Evolutionary conservation across 1,140 invertebrate species (phyloP).

Genomic region (Zaprionus ornatus): DNA sequence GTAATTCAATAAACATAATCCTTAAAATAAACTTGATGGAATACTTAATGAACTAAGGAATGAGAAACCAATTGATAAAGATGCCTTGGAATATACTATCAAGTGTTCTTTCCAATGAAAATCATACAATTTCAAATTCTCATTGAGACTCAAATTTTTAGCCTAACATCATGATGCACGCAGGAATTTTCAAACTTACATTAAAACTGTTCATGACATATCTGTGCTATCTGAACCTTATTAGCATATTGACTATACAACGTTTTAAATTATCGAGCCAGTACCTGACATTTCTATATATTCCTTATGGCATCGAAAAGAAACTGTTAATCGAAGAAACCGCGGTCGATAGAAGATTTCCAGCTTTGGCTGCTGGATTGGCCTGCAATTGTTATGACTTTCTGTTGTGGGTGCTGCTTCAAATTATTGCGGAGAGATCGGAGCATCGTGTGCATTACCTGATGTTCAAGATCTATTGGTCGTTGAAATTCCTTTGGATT

Average conservation of each 20-base stretch:
- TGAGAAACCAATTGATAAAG: neutral
- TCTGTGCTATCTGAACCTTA: slow-evolving; percentile 1
- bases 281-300: neutral
- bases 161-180: neutral
- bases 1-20: slow-evolving; percentile 16
- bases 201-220: neutral
- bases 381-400: neutral
- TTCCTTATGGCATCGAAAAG: slow-evolving; percentile 7
- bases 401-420: neutral
- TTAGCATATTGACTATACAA: neutral
- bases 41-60: neutral
- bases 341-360: neutral
- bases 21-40: neutral
- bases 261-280: neutral
- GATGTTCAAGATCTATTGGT: slow-evolving; percentile 9
- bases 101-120: neutral
- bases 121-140: neutral
- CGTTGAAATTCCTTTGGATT: slow-evolving; percentile 5
- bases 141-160: neutral
- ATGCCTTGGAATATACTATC: neutral
- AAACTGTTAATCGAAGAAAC: neutral
- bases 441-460: neutral
- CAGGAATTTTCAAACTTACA: neutral
- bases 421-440: neutral
- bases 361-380: neutral